Percentiles rank a stretch among this genome's conserved stretches.
phyloP scores from a whole-genome alignment of 2,797 vertebrate species.

The Poeciliopsis turneri region DNA sequence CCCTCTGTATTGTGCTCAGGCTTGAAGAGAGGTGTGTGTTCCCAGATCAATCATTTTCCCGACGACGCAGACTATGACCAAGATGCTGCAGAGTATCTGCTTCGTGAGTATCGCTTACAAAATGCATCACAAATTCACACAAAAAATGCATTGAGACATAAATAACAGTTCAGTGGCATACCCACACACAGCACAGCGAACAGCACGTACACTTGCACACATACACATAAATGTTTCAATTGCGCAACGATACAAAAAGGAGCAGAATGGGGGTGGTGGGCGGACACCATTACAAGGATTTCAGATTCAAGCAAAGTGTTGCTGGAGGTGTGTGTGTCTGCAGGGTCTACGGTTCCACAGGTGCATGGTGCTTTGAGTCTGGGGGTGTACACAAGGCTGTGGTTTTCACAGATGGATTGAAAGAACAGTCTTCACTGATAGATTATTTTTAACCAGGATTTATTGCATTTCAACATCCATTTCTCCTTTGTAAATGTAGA shows the following conservation, averaged over 20 bases:
- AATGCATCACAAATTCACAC: constrained; percentile 6
- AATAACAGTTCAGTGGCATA: constrained; percentile 10
- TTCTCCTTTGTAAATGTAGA: constrained; percentile 27
- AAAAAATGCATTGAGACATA: constrained; percentile 21
- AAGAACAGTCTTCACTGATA: constrained; percentile 69
- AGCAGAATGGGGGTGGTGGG: constrained; percentile 71
- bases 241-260: constrained; percentile 39
- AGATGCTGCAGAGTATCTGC: constrained; percentile 92
- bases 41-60: constrained; percentile 95
- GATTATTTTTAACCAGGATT: constrained; percentile 65
- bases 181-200: constrained; percentile 16
- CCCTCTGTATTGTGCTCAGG: constrained; percentile 73
- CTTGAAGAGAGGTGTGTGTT: constrained; percentile 90
- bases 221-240: constrained; percentile 26
- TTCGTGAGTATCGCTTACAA: constrained; percentile 83
- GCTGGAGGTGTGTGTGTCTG: constrained; percentile 31
- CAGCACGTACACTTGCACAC: constrained; percentile 6
- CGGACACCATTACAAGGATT: constrained; percentile 68
- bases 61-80: constrained; percentile 96
- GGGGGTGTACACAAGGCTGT: constrained; percentile 57
- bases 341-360: constrained; percentile 44
- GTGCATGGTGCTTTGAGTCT: constrained; percentile 63
- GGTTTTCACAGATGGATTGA: constrained; percentile 55
- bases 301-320: constrained; percentile 62
- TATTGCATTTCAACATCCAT: constrained; percentile 45